Conservation (phyloP, 2,113 vertebrate genomes). For the Anser cygnoides region DNA sequence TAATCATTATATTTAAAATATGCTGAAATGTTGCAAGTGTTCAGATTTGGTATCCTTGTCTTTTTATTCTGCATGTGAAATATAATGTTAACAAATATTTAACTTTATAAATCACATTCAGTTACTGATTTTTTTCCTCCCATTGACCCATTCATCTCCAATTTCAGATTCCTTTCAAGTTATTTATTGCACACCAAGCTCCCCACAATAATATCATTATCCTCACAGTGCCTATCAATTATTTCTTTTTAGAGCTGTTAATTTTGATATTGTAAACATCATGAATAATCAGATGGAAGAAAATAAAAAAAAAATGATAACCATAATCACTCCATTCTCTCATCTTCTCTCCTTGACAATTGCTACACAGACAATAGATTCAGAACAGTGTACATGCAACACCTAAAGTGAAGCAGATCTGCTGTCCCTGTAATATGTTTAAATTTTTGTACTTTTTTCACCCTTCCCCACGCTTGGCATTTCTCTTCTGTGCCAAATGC, state of each 20-base stretch:
- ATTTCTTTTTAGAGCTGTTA: neutral
- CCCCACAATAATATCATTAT: neutral
- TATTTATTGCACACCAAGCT: neutral
- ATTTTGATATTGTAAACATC: slow-evolving; percentile 14
- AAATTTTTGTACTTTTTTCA: neutral
- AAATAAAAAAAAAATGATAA: neutral
- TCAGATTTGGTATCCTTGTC: neutral
- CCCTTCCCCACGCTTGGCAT: neutral
- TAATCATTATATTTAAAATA: slow-evolving; percentile 38
- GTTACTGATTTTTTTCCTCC: neutral
- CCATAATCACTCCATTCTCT: neutral
- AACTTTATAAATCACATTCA: neutral
- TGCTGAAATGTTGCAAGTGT: slow-evolving; percentile 8
- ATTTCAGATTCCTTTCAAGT: neutral
- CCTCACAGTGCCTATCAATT: neutral
- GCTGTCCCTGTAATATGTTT: neutral
- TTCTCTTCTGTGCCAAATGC: neutral
- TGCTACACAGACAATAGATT: neutral
- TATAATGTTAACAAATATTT: slow-evolving; percentile 27
- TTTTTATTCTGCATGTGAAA: slow-evolving; percentile 20
- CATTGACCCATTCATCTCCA: neutral
- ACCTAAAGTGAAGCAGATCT: neutral
- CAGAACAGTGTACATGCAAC: neutral
- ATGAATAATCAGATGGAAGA: neutral
- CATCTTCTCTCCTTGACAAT: neutral